Evolutionary conservation across 2,888 invertebrate genomes (phyloP), one percentile per base, ranked within the genome.

Genomic region (Limnephilus auricula): DNA sequence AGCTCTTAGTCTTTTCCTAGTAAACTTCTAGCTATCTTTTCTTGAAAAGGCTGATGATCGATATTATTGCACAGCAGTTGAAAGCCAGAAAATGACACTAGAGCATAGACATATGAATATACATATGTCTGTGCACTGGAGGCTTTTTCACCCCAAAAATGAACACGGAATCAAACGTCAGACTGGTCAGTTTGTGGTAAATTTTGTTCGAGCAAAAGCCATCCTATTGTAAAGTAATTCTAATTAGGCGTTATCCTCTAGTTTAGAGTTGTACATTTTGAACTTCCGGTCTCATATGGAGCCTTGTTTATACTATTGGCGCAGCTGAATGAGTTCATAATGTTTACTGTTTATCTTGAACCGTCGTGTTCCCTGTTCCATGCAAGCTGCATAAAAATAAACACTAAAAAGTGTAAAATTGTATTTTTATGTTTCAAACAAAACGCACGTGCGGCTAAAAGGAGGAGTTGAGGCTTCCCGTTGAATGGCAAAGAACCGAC

Each of bases 361-460:
- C 65, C 25, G 25, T 25, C 65, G 65, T 25, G 65, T 65, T 65
- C 65, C 65, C 18, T 9, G 65, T 65, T 65, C 65, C 65, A 25
- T 9, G 80, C 80, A 82, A 32, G 82, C 82, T 34, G 82, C 82
- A 82, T 37, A 34, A 34, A 82, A 82, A 82, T 82, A 82, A 82
- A 82, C 82, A 37, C 25, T 32, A 82, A 32, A 32, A 37, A 25
- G 82, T 34, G 82, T 82, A 32, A 32, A 80, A 80, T 10, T 2
- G 15, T 65, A 65, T 65, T 65, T 65, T 65, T 65, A 80, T 18
- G 18, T 32, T 32, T 32, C 82, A 82, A 82, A 82, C 31, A 32
- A 34, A 32, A 37, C 25, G 37, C 82, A 82, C 82, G 82, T 32
- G 82, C 82, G 34, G 82, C 82, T 32, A 5, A 65, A 65, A 37